Base-by-base conservation (phyloP, 2,113 vertebrate genomes). In the Epinephelus lanceolatus region DNA sequence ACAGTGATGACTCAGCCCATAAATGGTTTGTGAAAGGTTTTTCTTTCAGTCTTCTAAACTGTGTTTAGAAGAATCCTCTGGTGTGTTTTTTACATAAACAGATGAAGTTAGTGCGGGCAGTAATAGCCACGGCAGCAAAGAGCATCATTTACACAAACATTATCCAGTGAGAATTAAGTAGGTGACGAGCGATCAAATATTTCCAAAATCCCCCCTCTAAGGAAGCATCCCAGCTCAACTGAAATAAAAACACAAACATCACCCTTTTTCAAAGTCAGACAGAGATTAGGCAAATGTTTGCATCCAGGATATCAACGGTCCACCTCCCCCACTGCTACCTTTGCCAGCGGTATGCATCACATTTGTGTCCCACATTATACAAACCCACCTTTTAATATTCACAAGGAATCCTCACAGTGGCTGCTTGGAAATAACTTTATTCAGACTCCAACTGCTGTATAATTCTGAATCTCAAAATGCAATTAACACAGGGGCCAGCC, bases 401-500 rank as follows among this genome's bases (percentile, higher is more conserved):
- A 90, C 70, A 37, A 52, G 62, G 78, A 81, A 78, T 83, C 69
- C 78, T 79, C 78, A 42, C 71, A 53, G 75, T 66, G 19, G 84
- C 83, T 81, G 79, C 90, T 73, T 68, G 67, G 86, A 91, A 89
- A 93, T 86, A 78, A 87, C 88, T 89, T 84, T 82, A 87, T 88
- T 89, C 76, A 65, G 77, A 61, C 71, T 89, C 81, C 78, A 67
- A 87, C 76, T 51, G 85, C 67, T 76, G 67, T 65, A 57, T 85
- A 86, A 85, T 88, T 93, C 85, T 52, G 40, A 85, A 81, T 89
- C 79, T 88, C 49, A 42, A 86, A 90, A 94, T 89, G 90, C 81
- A 93, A 94, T 94, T 94, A 95, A 93, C 91, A 91, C 89, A 79
- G 89, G 69, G 90, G 90, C 88, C 88, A 91, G 81, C 47, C 53